Evolutionary conservation across 2,888 invertebrate species (phyloP).

Genomic region (Agrotis ipsilon): DNA sequence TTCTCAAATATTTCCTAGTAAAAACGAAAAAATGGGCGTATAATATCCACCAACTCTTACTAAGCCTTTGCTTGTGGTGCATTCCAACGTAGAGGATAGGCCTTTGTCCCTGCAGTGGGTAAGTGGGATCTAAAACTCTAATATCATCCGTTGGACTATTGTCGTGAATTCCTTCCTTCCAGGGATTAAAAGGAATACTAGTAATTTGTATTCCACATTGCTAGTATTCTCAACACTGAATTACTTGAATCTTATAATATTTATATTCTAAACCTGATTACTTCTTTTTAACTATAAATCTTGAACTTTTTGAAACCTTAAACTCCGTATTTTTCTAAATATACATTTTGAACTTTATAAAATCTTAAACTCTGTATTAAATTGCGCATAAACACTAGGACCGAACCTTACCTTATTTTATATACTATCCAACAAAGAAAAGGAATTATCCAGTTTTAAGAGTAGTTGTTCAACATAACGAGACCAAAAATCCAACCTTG

Average conservation of each 20-base stretch:
- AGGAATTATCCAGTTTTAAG: not conserved
- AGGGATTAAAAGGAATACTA: constrained; percentile 15
- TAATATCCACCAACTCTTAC: no score
- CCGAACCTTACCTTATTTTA: no score
- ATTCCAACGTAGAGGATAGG: not conserved
- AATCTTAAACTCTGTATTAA: not conserved
- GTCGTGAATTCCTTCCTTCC: constrained; percentile 8
- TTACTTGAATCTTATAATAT: not conserved
- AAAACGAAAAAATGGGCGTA: no score
- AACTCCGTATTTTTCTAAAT: no score
- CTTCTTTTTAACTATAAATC: not conserved
- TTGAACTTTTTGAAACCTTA: not conserved
- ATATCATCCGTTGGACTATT: constrained; percentile 27
- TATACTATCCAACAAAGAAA: no score
- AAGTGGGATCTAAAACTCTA: not conserved
- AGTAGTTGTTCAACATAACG: not conserved
- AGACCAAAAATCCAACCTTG: not conserved
- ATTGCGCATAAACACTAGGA: not conserved
- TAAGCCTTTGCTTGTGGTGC: no score
- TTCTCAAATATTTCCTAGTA: no score
- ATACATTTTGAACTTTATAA: no score
- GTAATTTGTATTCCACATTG: not conserved
- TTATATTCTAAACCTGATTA: not conserved
- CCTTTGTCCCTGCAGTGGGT: not conserved
- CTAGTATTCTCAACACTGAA: constrained; percentile 15